Percentiles rank a stretch among this genome's conserved stretches.
These are phyloP conservation scores for Heliconius melpomene DNA, from an alignment of 1,140 invertebrate species.

Conservation along the genomic window DNA sequence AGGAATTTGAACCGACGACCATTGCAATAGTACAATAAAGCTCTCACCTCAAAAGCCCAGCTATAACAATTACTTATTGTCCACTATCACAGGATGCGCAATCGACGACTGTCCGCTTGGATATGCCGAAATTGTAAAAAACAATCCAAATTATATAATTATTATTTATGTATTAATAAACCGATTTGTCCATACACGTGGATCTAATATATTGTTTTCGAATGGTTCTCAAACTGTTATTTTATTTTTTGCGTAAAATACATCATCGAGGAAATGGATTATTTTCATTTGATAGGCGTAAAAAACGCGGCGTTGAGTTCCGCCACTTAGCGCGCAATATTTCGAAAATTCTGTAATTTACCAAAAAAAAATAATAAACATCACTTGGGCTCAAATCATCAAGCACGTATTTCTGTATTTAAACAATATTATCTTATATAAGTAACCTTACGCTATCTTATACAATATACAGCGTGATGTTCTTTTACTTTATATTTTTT, in stretches of 20 bases:
- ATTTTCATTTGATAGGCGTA: too few relatives aligned
- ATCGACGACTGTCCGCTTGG: slow-evolving; percentile 36
- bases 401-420: too few relatives aligned
- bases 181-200: slow-evolving; percentile 38
- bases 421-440: too few relatives aligned
- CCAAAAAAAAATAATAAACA: too few relatives aligned
- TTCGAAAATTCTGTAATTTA: too few relatives aligned
- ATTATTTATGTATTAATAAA: slow-evolving; percentile 6
- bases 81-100: slow-evolving; percentile 29
- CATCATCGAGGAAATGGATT: too few relatives aligned
- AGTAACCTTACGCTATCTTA: too few relatives aligned
- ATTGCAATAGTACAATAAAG: neutral
- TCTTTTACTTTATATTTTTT: too few relatives aligned
- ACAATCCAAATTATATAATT: slow-evolving; percentile 13
- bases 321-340: too few relatives aligned
- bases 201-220: slow-evolving; percentile 40
- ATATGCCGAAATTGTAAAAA: slow-evolving; percentile 39
- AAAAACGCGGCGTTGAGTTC: too few relatives aligned
- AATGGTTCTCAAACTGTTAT: slow-evolving; percentile 37
- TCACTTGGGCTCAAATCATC: too few relatives aligned
- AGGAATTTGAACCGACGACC: neutral
- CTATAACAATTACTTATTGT: slow-evolving; percentile 12
- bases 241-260: neutral
- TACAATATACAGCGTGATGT: too few relatives aligned
- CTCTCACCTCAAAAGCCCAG: slow-evolving; percentile 21